Evolutionary conservation across 1,140 invertebrate species (phyloP), one percentile per base, ranked within the genome.

Genomic region (Vollenhovia emeryi): DNA sequence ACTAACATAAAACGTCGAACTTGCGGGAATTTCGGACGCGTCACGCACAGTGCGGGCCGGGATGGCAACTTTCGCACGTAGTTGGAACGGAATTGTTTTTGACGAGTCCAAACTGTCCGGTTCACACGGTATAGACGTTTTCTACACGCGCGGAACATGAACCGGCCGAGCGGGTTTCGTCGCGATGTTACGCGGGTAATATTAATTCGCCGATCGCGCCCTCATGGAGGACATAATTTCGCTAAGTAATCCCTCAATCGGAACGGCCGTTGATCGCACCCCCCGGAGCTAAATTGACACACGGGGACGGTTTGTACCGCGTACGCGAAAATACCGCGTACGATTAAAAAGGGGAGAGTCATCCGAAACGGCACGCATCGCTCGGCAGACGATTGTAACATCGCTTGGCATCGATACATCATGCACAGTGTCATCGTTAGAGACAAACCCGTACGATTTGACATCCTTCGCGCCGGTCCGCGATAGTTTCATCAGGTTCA

Each of bases 1-100:
- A 83, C 87, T 90, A 83, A 87, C 86, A 79, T 79, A 78, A 89
- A 87, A 82, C 88, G 80, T 83, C 88, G 69, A 90, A 87, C 85
- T 89, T 73, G 75, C 69, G 55, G 75, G 36, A 86, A 85, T 89
- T 85, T 76, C 69, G 66, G 66, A 68, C 73, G 18, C 43, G 79
- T 76, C 86, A 80, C 86, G 45, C 73, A 52, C 80, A 60, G n/a
- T 52, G 71, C 59, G 43, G 36, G 48, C 24, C 55, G 15, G 50
- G 27, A 43, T 21, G 27, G 24, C 8, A 55, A 66, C n/a, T 80
- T 69, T 60, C 60, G 60, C 62, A 4, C 21, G 13, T 43, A 57
- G 75, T 82, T 55, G 36, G 33, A 52, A 43, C 13, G 50, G 50
- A 71, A 82, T 82, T 82, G 78, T 82, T 64, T 82, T 73, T 82